Conservation (phyloP, 1,140 invertebrate genomes). For the Drosophila tani region DNA sequence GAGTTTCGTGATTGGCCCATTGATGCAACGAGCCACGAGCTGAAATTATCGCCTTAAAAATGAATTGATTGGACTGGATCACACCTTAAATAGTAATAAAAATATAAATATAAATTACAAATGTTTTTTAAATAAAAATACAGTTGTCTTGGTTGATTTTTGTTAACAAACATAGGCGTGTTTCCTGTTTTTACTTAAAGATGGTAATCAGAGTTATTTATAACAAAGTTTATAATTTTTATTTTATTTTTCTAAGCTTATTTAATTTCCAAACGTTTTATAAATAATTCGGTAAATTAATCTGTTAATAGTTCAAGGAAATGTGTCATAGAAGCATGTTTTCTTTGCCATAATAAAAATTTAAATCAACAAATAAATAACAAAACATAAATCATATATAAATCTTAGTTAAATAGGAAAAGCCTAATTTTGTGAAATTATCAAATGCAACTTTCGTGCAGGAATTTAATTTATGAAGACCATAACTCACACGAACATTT, state of each 20-base stretch:
- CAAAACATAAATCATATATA: background rate
- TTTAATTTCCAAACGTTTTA: no score
- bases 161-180: no score
- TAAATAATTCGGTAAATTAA: background rate
- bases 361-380: background rate
- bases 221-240: no score
- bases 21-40: constrained; percentile 5
- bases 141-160: no score
- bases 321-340: background rate
- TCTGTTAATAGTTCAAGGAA: no score
- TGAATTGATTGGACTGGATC: constrained; percentile 1
- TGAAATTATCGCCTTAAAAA: background rate
- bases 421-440: background rate
- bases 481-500: background rate
- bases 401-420: background rate
- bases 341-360: background rate
- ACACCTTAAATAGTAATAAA: background rate
- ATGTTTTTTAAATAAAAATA: no score
- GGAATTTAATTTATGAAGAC: background rate
- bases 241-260: no score
- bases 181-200: no score
- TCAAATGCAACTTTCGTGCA: background rate
- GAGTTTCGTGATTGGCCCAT: constrained; percentile 4
- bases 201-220: no score
- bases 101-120: background rate